Conservation (phyloP, 2,113 vertebrate genomes). For the Pan paniscus region DNA sequence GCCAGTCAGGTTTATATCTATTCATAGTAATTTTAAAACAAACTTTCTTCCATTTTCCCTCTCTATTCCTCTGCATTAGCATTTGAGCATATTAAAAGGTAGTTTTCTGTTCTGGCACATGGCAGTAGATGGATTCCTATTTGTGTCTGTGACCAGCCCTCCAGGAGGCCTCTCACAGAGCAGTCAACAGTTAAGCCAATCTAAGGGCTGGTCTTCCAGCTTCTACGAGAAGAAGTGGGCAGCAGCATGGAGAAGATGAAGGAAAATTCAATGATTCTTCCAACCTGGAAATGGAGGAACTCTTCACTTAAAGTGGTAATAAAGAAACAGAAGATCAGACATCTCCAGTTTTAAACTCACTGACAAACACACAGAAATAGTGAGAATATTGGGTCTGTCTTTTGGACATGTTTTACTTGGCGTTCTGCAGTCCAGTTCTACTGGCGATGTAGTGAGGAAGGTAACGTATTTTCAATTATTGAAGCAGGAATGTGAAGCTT, state of each 20-base stretch:
- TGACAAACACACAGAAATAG: no score
- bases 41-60: background rate
- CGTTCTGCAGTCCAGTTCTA: background rate
- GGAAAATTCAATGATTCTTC: background rate
- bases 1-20: no score
- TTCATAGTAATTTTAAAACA: background rate
- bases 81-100: background rate
- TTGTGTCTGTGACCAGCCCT: rapidly evolving
- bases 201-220: background rate
- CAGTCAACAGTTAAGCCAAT: no score
- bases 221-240: background rate
- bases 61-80: background rate
- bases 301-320: rapidly evolving
- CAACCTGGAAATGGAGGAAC: background rate
- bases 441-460: background rate
- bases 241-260: background rate
- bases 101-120: background rate
- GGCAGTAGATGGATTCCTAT: background rate
- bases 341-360: background rate
- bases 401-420: background rate
- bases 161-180: no score
- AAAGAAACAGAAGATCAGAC: background rate
- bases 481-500: background rate
- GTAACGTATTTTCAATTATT: background rate
- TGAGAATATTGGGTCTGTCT: background rate